Evolutionary conservation across 1,140 invertebrate species (phyloP).

Genomic region (Drosophila leontia): DNA sequence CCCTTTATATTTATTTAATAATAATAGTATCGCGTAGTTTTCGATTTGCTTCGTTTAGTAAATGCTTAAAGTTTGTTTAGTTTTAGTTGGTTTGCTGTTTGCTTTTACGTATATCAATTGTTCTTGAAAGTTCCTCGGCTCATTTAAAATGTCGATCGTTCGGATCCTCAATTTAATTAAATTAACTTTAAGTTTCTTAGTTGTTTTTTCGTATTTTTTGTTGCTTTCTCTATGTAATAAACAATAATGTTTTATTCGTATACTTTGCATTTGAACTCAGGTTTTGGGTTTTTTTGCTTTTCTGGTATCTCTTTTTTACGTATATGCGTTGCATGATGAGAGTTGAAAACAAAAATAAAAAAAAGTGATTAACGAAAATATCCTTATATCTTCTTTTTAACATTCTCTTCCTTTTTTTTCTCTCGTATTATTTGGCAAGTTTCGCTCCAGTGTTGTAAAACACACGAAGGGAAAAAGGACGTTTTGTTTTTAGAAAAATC

Average conservation of each 20-base stretch:
- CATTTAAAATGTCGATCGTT: slow-evolving; percentile 81
- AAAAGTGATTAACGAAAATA: slow-evolving; percentile 31
- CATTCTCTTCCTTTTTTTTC: slow-evolving; percentile 34
- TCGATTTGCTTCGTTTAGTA: slow-evolving; percentile 67
- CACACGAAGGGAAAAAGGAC: slow-evolving; percentile 71
- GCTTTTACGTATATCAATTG: slow-evolving; percentile 70
- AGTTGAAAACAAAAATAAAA: slow-evolving; percentile 63
- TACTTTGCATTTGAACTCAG: slow-evolving; percentile 85
- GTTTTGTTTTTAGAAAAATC: slow-evolving; percentile 77
- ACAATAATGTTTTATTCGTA: slow-evolving; percentile 83
- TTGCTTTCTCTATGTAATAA: slow-evolving; percentile 51
- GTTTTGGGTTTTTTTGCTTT: slow-evolving; percentile 72
- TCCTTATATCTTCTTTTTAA: slow-evolving; percentile 19
- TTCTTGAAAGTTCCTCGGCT: slow-evolving; percentile 58
- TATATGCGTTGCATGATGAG: slow-evolving; percentile 77
- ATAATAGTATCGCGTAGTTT: slow-evolving; percentile 71
- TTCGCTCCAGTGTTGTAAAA: slow-evolving; percentile 65
- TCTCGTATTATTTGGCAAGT: slow-evolving; percentile 71
- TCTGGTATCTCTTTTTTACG: slow-evolving; percentile 69
- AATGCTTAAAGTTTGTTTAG: slow-evolving; percentile 74
- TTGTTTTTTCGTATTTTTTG: slow-evolving; percentile 20
- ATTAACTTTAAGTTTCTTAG: slow-evolving; percentile 75
- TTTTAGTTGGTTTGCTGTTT: slow-evolving; percentile 50
- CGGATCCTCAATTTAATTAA: slow-evolving; percentile 77
- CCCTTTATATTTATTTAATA: slow-evolving; percentile 33